Conservation (phyloP, 1,140 invertebrate species). For the Aporrectodea caliginosa region DNA sequence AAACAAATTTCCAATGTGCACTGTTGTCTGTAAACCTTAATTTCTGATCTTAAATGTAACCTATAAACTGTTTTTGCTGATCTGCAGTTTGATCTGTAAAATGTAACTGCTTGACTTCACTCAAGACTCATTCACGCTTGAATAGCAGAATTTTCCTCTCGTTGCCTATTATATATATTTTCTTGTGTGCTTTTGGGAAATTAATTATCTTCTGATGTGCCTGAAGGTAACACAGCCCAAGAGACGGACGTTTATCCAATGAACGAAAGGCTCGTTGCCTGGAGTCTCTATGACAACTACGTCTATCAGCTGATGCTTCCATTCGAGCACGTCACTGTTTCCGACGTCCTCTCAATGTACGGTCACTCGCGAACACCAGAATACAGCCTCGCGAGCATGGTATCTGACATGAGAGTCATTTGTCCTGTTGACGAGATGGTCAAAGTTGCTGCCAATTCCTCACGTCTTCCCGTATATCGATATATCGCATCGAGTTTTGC, state of each 20-base stretch:
- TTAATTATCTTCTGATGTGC: too few species aligned
- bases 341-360: neutral
- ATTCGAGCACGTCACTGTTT: constrained; percentile 7
- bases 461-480: neutral
- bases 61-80: too few species aligned
- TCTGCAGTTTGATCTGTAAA: too few species aligned
- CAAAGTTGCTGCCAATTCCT: constrained; percentile 9
- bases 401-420: constrained; percentile 10
- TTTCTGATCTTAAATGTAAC: too few species aligned
- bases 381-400: constrained; percentile 5
- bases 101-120: too few species aligned
- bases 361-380: neutral
- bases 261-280: neutral
- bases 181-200: too few species aligned
- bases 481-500: neutral
- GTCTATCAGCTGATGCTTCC: constrained; percentile 4
- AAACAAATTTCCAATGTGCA: too few species aligned
- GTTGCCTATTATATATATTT: too few species aligned
- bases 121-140: too few species aligned
- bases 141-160: too few species aligned
- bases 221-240: constrained; percentile 7
- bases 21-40: too few species aligned
- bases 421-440: constrained; percentile 15
- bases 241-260: constrained; percentile 5
- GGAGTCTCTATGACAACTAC: neutral